phyloP scores from a whole-genome alignment of 2,888 invertebrate genomes.

The Drosophila borborema region DNA sequence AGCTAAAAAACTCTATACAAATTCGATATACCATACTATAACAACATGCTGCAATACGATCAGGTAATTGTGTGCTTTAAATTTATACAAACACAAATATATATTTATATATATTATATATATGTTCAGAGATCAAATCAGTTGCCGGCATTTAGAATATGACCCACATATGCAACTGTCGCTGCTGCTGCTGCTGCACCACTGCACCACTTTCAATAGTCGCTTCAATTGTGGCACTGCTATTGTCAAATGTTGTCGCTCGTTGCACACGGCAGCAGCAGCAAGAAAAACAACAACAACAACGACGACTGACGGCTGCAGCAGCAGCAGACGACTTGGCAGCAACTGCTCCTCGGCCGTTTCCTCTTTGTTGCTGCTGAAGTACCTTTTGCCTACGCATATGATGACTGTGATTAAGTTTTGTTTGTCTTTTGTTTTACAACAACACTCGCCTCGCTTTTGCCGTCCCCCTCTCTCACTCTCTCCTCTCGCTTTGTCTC shows the following conservation, averaged over 20 bases:
- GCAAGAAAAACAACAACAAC: background rate
- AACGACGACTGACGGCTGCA: constrained; percentile 37
- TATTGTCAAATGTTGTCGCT: constrained; percentile 39
- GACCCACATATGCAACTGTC: constrained; percentile 55
- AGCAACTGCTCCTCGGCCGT: constrained; percentile 20
- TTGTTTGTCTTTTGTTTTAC: constrained; percentile 55
- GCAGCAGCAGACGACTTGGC: constrained; percentile 19
- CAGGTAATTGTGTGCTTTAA: constrained; percentile 64
- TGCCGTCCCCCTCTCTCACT: background rate
- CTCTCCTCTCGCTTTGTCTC: background rate
- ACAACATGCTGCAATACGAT: constrained; percentile 74
- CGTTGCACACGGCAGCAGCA: constrained; percentile 33
- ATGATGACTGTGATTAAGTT: constrained; percentile 70
- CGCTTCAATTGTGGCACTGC: constrained; percentile 34
- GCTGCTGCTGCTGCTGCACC: constrained; percentile 13
- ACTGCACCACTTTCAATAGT: constrained; percentile 23
- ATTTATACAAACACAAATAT: constrained; percentile 3
- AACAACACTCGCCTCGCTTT: background rate
- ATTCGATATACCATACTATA: constrained; percentile 26
- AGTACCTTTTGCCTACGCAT: constrained; percentile 55
- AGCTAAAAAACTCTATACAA: constrained; percentile 25
- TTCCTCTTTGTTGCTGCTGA: constrained; percentile 19
- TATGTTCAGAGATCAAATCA: background rate
- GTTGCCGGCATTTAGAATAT: constrained; percentile 53
- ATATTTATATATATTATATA: constrained; percentile 1